Conservation (phyloP, 64 coral and sea anemone genomes). For the Orbicella faveolata region DNA sequence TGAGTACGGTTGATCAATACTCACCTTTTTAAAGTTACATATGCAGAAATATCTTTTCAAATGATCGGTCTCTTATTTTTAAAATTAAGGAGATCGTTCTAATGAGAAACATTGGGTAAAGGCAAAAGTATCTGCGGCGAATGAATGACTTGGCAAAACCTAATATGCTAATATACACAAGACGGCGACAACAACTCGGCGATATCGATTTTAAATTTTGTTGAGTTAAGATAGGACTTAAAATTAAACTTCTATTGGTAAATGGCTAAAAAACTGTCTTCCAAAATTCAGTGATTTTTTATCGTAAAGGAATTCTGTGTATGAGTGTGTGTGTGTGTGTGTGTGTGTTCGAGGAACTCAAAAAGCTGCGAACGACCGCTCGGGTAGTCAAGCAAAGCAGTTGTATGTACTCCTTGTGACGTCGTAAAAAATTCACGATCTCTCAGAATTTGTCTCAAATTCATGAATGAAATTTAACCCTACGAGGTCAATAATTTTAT, state of each 20-base stretch:
- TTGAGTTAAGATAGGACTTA: not conserved
- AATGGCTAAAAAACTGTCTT: not conserved
- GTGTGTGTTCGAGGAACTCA: too few species aligned
- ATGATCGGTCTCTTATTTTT: not conserved
- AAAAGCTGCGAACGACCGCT: not conserved
- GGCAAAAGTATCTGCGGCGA: too few species aligned
- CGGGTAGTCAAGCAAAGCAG: not conserved
- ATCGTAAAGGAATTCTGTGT: not conserved
- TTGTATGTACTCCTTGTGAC: not conserved
- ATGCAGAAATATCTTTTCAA: not conserved
- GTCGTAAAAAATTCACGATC: slow-evolving; percentile 13
- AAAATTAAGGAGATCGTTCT: not conserved
- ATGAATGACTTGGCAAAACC: not conserved
- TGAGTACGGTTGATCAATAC: not conserved
- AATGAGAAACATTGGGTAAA: not conserved
- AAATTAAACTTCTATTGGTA: not conserved
- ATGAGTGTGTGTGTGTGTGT: too few species aligned
- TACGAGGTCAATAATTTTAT: too few species aligned
- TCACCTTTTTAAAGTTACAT: not conserved
- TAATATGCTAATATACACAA: not conserved
- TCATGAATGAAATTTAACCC: not conserved
- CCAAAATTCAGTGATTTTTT: not conserved
- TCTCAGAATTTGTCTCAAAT: not conserved
- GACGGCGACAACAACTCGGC: not conserved
- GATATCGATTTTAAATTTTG: not conserved